Evolutionary conservation across 1,140 invertebrate species (phyloP).

Genomic region (Aporrectodea caliginosa): DNA sequence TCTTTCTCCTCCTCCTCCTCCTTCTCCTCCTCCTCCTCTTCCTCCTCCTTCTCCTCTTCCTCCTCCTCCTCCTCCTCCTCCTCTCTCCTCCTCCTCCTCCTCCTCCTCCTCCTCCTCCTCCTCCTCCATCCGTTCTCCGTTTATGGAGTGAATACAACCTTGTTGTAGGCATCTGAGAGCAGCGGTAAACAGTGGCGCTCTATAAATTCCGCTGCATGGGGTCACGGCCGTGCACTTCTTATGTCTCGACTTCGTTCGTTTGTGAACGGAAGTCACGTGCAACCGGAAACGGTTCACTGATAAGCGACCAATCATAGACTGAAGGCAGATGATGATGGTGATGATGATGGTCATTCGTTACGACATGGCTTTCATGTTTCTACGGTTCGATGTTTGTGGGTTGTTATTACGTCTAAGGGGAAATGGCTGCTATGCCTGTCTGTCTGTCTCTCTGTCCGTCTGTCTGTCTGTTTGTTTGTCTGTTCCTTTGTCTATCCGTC

Average conservation of each 20-base stretch:
- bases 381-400: too few relatives aligned
- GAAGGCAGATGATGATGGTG: too few relatives aligned
- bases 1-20: background rate
- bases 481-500: too few relatives aligned
- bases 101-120: background rate
- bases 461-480: too few relatives aligned
- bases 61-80: background rate
- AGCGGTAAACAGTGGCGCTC: too few relatives aligned
- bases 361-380: too few relatives aligned
- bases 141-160: too few relatives aligned
- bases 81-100: background rate
- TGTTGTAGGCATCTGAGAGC: too few relatives aligned
- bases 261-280: background rate
- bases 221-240: background rate
- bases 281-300: background rate
- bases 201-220: background rate
- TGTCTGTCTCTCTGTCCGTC: too few relatives aligned
- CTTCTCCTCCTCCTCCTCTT: background rate
- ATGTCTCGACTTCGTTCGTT: background rate
- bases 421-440: too few relatives aligned
- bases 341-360: too few relatives aligned
- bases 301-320: background rate
- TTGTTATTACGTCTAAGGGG: too few relatives aligned
- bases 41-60: background rate
- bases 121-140: background rate